Evolutionary conservation across 2,888 invertebrate genomes (phyloP), one percentile per base, ranked within the genome.

Genomic region (Ligdia adustata): DNA sequence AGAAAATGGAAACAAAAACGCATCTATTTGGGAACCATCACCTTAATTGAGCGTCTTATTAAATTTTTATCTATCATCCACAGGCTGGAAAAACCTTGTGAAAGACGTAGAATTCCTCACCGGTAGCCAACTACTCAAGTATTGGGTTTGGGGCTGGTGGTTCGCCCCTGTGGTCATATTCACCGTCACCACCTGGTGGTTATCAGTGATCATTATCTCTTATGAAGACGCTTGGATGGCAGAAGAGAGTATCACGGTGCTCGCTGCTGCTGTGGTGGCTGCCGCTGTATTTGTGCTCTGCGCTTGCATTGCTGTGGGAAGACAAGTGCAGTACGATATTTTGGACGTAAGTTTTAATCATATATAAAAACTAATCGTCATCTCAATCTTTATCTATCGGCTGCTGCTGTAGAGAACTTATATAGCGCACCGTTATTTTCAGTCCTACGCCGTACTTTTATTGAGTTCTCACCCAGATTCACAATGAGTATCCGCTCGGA

Each of bases 81-180:
- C 55, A 89, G 89, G 87, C 39, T 79, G 82, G 78, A 81, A 73
- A 56, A 57, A 66, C 1, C 57, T 89, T 7, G 63, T 72, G 1
- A 79, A 81, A 62, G 89, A 89, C 45, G 66, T 88, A 1, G 83
- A 82, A 39, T 88, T 88, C 52, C 47, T 89, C 9, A 80, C 72
- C 0, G 78, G 79, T 0, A 52, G 53, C 1, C 54, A 66, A 1
- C 35, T 87, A 1, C 22, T 44, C 0, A 76, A 66, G 41, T 62
- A 42, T 28, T 88, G 89, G 87, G 64, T 74, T 11, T 52, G 72
- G 55, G 82, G 81, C 0, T 87, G 87, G 87, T 80, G 74, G 47
- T 52, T 62, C 0, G 71, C 71, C 0, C 74, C 80, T 0, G 72
- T 64, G 0, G 45, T 80, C 9, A 55, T 82, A 1, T 18, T 52